Conservation (phyloP, 1,140 invertebrate species). For the Platorchestia sp. region DNA sequence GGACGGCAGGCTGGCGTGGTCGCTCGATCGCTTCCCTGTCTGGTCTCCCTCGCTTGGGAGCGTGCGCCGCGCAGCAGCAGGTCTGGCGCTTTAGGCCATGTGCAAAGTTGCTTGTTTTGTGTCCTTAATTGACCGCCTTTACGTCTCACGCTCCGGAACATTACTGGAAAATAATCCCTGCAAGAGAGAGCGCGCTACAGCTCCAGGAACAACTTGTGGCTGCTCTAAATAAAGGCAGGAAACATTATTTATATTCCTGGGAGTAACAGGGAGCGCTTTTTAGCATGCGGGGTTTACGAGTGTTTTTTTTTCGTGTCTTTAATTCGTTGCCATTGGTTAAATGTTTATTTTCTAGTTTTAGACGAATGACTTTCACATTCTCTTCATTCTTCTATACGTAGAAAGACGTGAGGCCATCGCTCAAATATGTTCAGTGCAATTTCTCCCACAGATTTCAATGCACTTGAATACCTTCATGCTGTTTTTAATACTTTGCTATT, state of each 20-base stretch:
- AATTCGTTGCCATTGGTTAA: not conserved
- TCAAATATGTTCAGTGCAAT: not conserved
- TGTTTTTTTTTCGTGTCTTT: not conserved
- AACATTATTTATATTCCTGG: not conserved
- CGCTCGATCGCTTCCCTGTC: not conserved
- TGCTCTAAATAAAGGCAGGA: not conserved
- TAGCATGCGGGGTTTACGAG: not conserved
- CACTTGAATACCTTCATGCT: not conserved
- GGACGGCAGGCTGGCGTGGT: too few species aligned
- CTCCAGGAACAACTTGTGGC: not conserved
- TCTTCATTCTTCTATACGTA: not conserved
- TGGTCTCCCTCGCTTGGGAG: not conserved
- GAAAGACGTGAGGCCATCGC: not conserved
- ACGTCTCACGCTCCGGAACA: constrained; percentile 46
- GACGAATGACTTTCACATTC: not conserved
- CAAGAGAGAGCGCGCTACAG: not conserved
- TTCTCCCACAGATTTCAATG: not conserved
- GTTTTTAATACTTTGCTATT: not conserved
- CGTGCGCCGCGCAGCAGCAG: constrained; percentile 44
- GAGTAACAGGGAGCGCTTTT: not conserved
- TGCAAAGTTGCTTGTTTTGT: constrained; percentile 52
- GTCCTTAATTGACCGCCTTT: constrained; percentile 49
- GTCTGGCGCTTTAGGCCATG: constrained; percentile 27
- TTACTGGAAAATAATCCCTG: constrained; percentile 47
- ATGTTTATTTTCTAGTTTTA: not conserved